Conservation (phyloP, 2,797 vertebrate genomes). For the Manis javanica region DNA sequence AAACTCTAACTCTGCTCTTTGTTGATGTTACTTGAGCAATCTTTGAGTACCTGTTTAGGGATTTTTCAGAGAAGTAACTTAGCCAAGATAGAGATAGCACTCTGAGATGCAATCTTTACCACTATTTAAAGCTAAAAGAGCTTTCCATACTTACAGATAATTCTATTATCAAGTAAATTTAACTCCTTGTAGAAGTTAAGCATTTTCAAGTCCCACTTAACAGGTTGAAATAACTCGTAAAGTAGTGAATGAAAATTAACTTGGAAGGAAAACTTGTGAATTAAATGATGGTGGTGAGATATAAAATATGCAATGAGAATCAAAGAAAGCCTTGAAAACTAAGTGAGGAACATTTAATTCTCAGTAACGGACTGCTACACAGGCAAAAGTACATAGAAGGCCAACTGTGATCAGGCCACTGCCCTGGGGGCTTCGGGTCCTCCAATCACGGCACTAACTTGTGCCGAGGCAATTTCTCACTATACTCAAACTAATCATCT, state of each 20-base stretch:
- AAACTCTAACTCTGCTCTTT: not conserved
- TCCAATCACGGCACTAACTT: not conserved
- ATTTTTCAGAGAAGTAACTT: not conserved
- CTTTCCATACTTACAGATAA: not conserved
- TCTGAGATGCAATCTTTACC: not conserved
- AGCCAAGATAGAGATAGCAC: not conserved
- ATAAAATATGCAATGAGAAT: not conserved
- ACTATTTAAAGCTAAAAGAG: not conserved
- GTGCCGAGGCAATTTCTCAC: not conserved
- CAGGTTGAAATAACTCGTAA: not conserved
- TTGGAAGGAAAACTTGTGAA: constrained; percentile 1
- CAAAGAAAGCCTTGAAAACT: not conserved
- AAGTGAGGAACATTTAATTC: not conserved
- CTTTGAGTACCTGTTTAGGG: not conserved
- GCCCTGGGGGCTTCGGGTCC: not conserved
- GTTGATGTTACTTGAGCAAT: not conserved
- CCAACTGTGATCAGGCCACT: not conserved
- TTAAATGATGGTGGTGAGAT: not conserved
- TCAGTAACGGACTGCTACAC: not conserved
- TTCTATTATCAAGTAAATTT: not conserved
- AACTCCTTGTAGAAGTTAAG: not conserved
- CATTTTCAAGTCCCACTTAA: not conserved
- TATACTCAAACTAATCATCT: not conserved
- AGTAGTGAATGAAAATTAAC: constrained; percentile 12
- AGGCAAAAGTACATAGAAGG: not conserved